Base-by-base conservation (phyloP, 1,140 invertebrate species). In the Lordiphosa mommai region DNA sequence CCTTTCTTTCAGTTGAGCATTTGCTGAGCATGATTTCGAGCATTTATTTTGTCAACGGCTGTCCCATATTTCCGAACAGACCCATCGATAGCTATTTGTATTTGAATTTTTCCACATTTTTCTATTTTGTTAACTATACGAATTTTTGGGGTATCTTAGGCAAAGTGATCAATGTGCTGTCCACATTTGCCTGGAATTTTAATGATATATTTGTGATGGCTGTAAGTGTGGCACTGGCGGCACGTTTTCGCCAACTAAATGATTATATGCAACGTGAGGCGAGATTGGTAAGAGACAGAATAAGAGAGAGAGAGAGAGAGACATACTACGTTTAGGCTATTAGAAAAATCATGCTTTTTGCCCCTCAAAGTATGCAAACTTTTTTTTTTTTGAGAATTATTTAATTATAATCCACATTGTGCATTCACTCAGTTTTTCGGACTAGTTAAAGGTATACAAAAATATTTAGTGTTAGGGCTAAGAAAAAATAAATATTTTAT, bases 151-250 rank as follows among this genome's bases (percentile, higher is more conserved):
- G 88, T 7, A 13, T 89, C 1, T n/a, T 88, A 10, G 82, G 86
- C 0, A 88, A 89, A 49, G 56, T 92, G 4, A 37, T 92, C 1
- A 93, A 92, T 76, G 91, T 93, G 58, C 44, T 93, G 3, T 91
- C 92, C 4, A 94, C 93, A 0, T 92, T 93, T 14, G 90, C 92
- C 0, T 93, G 93, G 93, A 93, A 92, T 63, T 93, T 92, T 40
- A 93, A 91, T 9, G 93, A 93, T 64, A 70, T 93, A 0, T 93
- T 93, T 37, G 90, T 93, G 0, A 93, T 93, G 88, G 71, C 92
- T 37, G 90, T 93, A 63, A 90, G 89, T 66, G 87, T 91, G 30
- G 91, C 92, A 17, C 61, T 93, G 20, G 90, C 91, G 0, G 86
- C 90, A 34, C 89, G 92, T 36, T 93, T 93, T 64, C 89, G 90